Evolutionary conservation across 23 tunicate genomes (phyloP), one percentile per base, ranked within the genome.

Genomic region (Corella eumyota): DNA sequence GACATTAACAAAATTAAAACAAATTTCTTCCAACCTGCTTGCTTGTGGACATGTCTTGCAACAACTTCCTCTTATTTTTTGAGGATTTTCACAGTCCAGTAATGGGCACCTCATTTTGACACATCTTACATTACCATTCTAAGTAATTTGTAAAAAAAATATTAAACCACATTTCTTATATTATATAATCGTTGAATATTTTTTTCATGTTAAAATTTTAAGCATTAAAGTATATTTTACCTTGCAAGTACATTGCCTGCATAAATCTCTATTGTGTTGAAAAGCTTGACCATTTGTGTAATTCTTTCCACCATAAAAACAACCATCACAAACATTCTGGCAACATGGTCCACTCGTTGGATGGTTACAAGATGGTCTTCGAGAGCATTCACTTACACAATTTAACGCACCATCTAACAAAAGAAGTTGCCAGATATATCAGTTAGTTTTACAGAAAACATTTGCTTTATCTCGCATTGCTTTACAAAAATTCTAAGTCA

Each of bases 101-200:
- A 27, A 30, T 25, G 62, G 74, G 36, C 94, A 84, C 20, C 68
- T 61, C 33, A 56, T 46, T 0, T 64, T 49, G 22, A 36, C 23
- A 37, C 94, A 84, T 20, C 81, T 36, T 0, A 84, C 77, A 53
- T 69, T 84, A 20, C 94, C 94, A 63, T 84, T 64, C 94, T 84
- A 56, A 36, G 60, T 24, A 19, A n/a, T n/a, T n/a, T n/a, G n/a
- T n/a, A n/a, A n/a, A n/a, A n/a, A n/a, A n/a, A n/a, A n/a, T n/a
- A n/a, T n/a, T n/a, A n/a, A n/a, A n/a, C n/a, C n/a, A n/a, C n/a
- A n/a, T n/a, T n/a, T n/a, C n/a, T n/a, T n/a, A n/a, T n/a, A n/a
- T n/a, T n/a, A n/a, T n/a, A n/a, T n/a, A n/a, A n/a, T n/a, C n/a
- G n/a, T n/a, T n/a, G n/a, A n/a, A n/a, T n/a, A n/a, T n/a, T n/a